Conservation (phyloP, 2,113 vertebrate genomes). For the Hemichromis elongatus region DNA sequence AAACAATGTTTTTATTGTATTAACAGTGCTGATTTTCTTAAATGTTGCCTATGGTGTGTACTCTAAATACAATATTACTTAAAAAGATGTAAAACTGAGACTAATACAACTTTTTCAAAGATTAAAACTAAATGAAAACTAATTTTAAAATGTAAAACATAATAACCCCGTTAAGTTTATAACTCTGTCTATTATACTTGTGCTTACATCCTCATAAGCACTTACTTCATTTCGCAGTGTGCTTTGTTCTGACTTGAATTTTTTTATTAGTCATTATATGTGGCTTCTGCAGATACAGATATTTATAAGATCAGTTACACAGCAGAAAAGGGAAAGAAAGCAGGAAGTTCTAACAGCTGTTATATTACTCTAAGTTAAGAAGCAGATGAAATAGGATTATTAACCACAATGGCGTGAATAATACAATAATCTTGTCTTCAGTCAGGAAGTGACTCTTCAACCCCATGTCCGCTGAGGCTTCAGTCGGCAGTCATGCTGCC, state of each 20-base stretch:
- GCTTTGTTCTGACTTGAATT: neutral
- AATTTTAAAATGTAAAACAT: neutral
- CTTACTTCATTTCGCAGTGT: neutral
- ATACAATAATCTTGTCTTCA: constrained; percentile 8
- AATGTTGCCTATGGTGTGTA: neutral
- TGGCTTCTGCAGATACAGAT: neutral
- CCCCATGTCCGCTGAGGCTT: constrained; percentile 79
- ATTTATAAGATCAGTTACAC: neutral
- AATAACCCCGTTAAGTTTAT: neutral
- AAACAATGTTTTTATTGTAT: neutral
- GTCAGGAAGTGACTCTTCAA: constrained; percentile 35
- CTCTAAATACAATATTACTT: neutral
- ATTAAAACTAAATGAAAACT: neutral
- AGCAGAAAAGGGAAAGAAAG: neutral
- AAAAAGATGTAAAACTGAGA: neutral
- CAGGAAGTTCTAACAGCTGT: neutral
- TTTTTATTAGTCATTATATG: neutral
- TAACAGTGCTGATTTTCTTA: neutral
- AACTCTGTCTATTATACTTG: neutral
- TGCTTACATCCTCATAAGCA: neutral
- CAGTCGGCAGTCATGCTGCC: constrained; percentile 63
- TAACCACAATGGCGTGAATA: neutral
- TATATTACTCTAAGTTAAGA: neutral
- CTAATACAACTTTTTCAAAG: neutral
- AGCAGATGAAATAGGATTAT: neutral